Base-by-base conservation (phyloP, 2,888 invertebrate genomes). In the Aleiodes testaceus region DNA sequence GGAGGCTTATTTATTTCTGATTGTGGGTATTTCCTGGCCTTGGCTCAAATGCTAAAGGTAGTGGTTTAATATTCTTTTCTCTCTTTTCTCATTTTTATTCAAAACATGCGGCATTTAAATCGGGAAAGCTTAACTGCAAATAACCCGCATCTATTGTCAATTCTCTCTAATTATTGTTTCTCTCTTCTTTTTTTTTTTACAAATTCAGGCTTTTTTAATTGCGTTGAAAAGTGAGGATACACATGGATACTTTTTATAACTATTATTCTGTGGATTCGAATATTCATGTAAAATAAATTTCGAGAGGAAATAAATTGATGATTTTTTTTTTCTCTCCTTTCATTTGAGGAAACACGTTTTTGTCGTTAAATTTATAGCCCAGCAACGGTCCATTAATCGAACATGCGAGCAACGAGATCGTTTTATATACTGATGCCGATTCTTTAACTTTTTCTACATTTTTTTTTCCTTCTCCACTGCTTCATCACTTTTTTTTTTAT, bases 1-100 rank as follows among this genome's bases (percentile, higher is more conserved):
- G 68, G 45, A 68, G 14, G 14, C 45, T 26, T 55, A 59, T 68
- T 42, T 53, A 18, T 59, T 47, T 30, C 22, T 45, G 47, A 44
- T 59, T 59, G 53, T 26, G 59, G 44, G 59, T 66, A 66, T 50
- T 66, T 50, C 44, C 53, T 66, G 59, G 59, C 59, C 59, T 66
- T 49, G 52, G 42, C 66, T 52, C 52, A 53, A 49, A 66, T 66
- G 22, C 44, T 49, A 42, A 66, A 53, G 26, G 16, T 59, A 59
- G 42, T 59, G 16, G 59, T 59, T 59, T 53, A 26, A 53, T 53
- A 18, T 20, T 53, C n/a, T 26, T 16, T 18, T 53, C 53, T 26
- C 16, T 42, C 14, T 16, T 59, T 59, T 42, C 36, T 59, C 59
- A 16, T 59, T 36, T 59, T 36, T 42, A 59, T 36, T 36, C 11